Base-by-base conservation (phyloP, 1,140 invertebrate species). In the Neelides sp. region DNA sequence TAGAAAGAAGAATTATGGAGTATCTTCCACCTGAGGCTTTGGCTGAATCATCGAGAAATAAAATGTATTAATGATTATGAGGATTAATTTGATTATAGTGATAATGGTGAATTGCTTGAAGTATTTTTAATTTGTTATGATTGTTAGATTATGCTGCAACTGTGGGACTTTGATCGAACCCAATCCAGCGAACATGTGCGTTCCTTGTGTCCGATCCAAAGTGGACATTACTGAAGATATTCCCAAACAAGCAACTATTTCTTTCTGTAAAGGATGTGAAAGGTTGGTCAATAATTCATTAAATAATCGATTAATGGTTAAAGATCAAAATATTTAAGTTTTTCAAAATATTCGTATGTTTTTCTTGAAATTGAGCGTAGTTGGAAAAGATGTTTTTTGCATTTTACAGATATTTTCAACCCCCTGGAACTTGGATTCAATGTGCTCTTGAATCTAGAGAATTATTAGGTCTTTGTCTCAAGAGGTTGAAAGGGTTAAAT, bases 121-220 rank as follows among this genome's bases (percentile, higher is more conserved):
- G n/a, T n/a, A n/a, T n/a, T n/a, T n/a, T n/a, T n/a, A n/a, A n/a
- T n/a, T n/a, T n/a, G n/a, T n/a, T n/a, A n/a, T n/a, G n/a, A n/a
- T 72, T 71, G 52, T 61, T 42, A 80, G 77, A 66, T 69, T 82
- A 62, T 89, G 85, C 63, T 90, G 85, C 63, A 77, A 84, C 68
- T 90, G 85, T 71, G 84, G 82, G 19, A 73, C 74, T 36, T 62
- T 70, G 13, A 90, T 98, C 36, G 82, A 90, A 57, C 84, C 95
- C 28, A 98, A 99, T 75, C 85, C 91, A 5, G 78, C 90, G 2
- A 98, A 98, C 67, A 97, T 95, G 87, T 99, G 95, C 68, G 84
- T 93, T 0, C 81, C 78, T 19, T 99, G 95, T 72, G 69, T 98
- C 13, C 72, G 92, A 30, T 80, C 81, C 28, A 75, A 84, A 64